A percentile compares a stretch with the other conserved stretches of the same genome.
Conservation (phyloP, 2,888 invertebrate species). For the Oscheius sp. region DNA sequence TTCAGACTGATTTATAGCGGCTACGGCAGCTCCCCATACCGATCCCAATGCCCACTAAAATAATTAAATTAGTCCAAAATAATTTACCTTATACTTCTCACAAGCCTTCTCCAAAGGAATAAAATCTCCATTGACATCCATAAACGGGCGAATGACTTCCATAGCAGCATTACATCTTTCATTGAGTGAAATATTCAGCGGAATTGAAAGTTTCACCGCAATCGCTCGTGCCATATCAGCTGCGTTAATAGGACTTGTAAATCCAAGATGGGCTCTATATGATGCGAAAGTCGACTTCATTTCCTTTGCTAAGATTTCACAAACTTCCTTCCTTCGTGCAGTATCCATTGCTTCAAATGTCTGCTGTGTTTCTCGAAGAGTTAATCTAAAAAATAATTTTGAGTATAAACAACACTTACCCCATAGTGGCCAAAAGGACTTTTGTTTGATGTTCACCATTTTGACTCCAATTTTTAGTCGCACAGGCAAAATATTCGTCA, state of each 20-base stretch:
- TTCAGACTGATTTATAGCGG: conserved; percentile 53
- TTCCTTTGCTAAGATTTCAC: conserved; percentile 54
- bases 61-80: not conserved
- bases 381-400: conserved; percentile 47
- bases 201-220: conserved; percentile 41
- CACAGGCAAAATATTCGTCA: conserved; percentile 59
- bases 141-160: conserved; percentile 21
- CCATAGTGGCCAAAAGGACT: conserved; percentile 48
- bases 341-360: conserved; percentile 54
- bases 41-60: conserved; percentile 39
- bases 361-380: conserved; percentile 59
- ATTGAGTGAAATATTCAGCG: not conserved
- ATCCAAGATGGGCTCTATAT: conserved; percentile 62
- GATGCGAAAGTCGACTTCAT: conserved; percentile 57
- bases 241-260: conserved; percentile 52
- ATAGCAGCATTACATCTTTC: conserved; percentile 27
- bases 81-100: conserved; percentile 27
- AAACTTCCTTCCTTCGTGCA: conserved; percentile 55
- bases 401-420: conserved; percentile 24
- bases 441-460: conserved; percentile 57
- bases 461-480: conserved; percentile 64
- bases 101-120: conserved; percentile 26
- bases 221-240: conserved; percentile 61
- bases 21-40: conserved; percentile 43
- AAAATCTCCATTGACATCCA: conserved; percentile 32